Conservation (phyloP, 2,113 vertebrate species). For the Ctenodactylus gundi region DNA sequence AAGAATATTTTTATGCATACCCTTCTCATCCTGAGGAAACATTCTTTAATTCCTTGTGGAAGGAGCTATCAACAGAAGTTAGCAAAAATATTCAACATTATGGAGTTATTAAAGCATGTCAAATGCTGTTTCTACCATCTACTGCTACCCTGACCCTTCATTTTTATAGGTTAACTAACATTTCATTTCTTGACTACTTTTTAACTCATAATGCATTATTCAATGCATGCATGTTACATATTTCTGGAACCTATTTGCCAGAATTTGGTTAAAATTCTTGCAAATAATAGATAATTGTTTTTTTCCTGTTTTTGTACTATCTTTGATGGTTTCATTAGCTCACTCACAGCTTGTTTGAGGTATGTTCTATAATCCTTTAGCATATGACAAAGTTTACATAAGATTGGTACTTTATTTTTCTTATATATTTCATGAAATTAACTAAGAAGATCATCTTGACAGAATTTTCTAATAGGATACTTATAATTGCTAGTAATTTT, state of each 20-base stretch:
- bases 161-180: neutral
- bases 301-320: neutral
- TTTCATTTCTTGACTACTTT: neutral
- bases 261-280: neutral
- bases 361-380: neutral
- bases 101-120: neutral
- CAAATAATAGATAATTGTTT: neutral
- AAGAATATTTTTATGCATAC: neutral
- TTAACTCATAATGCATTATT: neutral
- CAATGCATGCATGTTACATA: neutral
- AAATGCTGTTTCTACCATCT: neutral
- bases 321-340: neutral
- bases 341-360: neutral
- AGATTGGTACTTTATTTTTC: neutral
- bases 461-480: neutral
- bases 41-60: neutral
- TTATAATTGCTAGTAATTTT: neutral
- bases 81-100: neutral
- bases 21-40: neutral
- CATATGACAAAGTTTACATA: neutral
- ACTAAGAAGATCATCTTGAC: neutral
- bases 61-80: neutral
- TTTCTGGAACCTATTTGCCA: neutral
- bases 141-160: neutral
- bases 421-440: neutral